Evolutionary conservation across 2,888 invertebrate genomes (phyloP).

Genomic region (Eupeodes luniger): DNA sequence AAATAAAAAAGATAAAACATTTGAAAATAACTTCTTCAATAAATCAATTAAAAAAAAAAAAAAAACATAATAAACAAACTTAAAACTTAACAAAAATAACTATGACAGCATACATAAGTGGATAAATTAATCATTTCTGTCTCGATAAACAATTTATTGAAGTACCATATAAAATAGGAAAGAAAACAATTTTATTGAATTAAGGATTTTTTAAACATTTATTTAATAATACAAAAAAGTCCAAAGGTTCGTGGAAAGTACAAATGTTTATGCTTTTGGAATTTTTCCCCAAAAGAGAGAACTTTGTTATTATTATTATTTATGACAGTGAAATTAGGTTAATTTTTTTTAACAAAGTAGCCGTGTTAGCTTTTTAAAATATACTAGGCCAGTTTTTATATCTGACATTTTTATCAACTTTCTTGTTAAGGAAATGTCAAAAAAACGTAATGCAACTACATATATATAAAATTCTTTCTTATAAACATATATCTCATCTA

Average conservation of each 20-base stretch:
- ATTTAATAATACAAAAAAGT: neutral
- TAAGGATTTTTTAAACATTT: neutral
- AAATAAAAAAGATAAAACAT: neutral
- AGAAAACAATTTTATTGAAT: neutral
- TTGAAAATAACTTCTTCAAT: neutral
- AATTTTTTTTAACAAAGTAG: neutral
- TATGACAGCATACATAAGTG: slow-evolving; percentile 63
- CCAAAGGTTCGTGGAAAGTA: neutral
- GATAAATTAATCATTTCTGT: slow-evolving; percentile 12
- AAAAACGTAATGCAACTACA: too few relatives aligned
- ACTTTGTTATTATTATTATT: neutral
- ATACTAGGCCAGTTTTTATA: neutral
- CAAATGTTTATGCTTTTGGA: neutral
- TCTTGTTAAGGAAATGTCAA: too few relatives aligned
- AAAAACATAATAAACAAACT: neutral
- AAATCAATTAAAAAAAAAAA: neutral
- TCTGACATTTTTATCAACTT: too few relatives aligned
- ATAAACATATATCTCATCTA: too few relatives aligned
- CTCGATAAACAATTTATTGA: slow-evolving; percentile 17
- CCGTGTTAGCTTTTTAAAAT: neutral
- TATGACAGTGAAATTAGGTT: neutral
- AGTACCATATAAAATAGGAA: neutral
- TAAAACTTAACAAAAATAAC: neutral
- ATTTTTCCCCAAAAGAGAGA: neutral
- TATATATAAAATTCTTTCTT: too few relatives aligned